Evolutionary conservation across 1,140 invertebrate species (phyloP).

Genomic region (Drosophila gunungcola): DNA sequence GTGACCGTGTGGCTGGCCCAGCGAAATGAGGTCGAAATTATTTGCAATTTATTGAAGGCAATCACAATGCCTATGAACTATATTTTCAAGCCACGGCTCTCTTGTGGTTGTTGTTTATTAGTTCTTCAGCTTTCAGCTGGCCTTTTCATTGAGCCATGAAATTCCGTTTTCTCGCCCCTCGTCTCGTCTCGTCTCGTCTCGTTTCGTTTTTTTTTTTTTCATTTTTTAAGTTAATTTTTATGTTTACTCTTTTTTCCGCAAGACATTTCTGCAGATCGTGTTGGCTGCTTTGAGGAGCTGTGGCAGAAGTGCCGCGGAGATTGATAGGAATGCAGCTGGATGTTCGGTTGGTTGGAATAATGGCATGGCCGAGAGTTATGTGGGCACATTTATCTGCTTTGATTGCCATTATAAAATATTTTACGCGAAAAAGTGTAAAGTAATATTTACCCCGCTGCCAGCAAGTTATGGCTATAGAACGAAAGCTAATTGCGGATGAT

Average conservation of each 20-base stretch:
- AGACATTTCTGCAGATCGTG: slow-evolving; percentile 48
- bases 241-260: slow-evolving; percentile 50
- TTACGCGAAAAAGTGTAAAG: slow-evolving; percentile 19
- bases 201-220: slow-evolving; percentile 2
- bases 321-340: slow-evolving; percentile 52
- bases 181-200: not conserved
- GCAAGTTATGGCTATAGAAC: not conserved
- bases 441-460: not conserved
- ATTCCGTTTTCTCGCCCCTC: slow-evolving; percentile 54
- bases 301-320: slow-evolving; percentile 29
- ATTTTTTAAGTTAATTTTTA: slow-evolving; percentile 45
- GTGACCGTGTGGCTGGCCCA: slow-evolving; percentile 75
- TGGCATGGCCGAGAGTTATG: slow-evolving; percentile 35
- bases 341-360: slow-evolving; percentile 40
- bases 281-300: slow-evolving; percentile 3
- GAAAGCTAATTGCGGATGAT: not conserved
- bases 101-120: slow-evolving; percentile 62
- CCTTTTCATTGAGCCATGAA: slow-evolving; percentile 74
- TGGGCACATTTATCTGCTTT: slow-evolving; percentile 40
- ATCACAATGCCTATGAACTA: slow-evolving; percentile 79
- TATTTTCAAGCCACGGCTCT: slow-evolving; percentile 53
- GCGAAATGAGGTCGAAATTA: slow-evolving; percentile 82
- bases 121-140: slow-evolving; percentile 55
- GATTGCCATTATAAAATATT: slow-evolving; percentile 38
- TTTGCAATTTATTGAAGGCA: slow-evolving; percentile 83